phyloP scores from a whole-genome alignment of 2,113 vertebrate species.

The Megaceryle torquata region DNA sequence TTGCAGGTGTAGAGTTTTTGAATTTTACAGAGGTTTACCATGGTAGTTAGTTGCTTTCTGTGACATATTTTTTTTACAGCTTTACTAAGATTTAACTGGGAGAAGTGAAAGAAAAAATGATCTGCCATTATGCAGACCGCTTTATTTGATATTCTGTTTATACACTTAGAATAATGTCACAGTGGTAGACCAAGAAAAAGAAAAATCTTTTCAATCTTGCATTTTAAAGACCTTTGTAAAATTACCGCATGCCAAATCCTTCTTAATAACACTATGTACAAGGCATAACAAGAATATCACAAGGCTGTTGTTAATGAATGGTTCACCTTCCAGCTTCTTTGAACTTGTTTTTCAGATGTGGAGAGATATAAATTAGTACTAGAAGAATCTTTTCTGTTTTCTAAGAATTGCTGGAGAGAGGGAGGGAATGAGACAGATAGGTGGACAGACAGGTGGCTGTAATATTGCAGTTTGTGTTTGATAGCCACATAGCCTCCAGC shows the following conservation, averaged over 20 bases:
- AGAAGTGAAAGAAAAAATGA: neutral
- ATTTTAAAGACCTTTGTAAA: conserved; percentile 19
- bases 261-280: neutral
- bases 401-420: neutral
- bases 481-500: neutral
- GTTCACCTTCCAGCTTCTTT: neutral
- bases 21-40: neutral
- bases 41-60: neutral
- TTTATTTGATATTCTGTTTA: conserved; percentile 23
- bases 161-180: neutral
- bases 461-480: neutral
- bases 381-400: neutral
- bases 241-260: neutral
- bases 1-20: neutral
- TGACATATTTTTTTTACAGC: neutral
- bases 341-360: neutral
- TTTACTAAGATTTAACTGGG: neutral
- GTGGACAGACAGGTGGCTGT: neutral
- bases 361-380: neutral
- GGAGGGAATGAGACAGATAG: neutral
- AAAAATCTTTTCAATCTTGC: neutral
- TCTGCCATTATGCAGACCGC: neutral
- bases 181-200: neutral
- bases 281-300: neutral
- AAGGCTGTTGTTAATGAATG: neutral